Base-by-base conservation (phyloP, 1,140 invertebrate species). In the Triops cancriformis region DNA sequence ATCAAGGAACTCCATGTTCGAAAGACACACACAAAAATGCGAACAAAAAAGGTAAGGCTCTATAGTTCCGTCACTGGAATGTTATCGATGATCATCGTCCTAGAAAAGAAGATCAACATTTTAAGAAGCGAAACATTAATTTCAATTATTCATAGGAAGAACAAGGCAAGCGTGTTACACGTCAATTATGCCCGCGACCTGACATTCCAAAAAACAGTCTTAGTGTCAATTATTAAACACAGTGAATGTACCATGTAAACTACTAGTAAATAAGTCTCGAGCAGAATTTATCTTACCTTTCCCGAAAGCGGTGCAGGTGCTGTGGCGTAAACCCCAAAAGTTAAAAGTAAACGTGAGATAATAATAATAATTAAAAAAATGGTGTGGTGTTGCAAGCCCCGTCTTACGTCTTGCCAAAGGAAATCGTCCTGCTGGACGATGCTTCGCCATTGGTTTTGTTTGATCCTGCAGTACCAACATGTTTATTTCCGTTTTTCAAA, bases 51-150 rank as follows among this genome's bases (percentile, higher is more conserved):
- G 43, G 64, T 51, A 26, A 41, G 64, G 12, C 31, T n/a, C 74
- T 45, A 78, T 41, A 78, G 73, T 74, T 78, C 77, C 23, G 77
- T 78, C 31, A 78, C 77, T 26, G 77, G 77, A 23, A 78, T 42
- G 74, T 73, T 74, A 73, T 78, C 77, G 77, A 78, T 78, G 77
- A 74, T 74, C 51, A 18, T 64, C 31, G 77, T 78, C 45, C 77
- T 78, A 72, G 26, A 72, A 74, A 78, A 74, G 10, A 74, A 64
- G 51, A 64, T 9, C 11, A 64, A 64, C 51, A 23, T 64, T 6
- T 64, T 23, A 64, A 14, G 11, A 45, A 23, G 3, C 51, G 5
- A 5, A 37, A n/a, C 51, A 23, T 64, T 64, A 5, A 64, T 64
- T 14, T 23, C 51, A 64, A 64, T 64, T n/a, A 64, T 23, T 64